A percentile compares a stretch with the other conserved stretches of the same genome.
Evolutionary conservation across 2,113 vertebrate species (phyloP).

Genomic region (Elephantulus edwardii): DNA sequence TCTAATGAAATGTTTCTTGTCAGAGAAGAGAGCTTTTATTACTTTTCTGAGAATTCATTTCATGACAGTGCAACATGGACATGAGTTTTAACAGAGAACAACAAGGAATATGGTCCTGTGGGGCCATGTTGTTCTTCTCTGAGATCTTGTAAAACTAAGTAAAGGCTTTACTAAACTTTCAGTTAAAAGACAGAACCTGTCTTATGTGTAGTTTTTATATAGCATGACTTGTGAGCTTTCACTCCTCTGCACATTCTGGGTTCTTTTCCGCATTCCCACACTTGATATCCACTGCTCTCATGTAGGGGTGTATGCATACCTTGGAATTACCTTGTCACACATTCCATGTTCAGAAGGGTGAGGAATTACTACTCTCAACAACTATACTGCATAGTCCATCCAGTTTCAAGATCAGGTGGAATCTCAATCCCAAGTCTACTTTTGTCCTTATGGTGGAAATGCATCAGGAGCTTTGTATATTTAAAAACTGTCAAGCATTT

Average conservation of each 20-base stretch:
- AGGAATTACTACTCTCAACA: background rate
- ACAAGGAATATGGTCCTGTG: background rate
- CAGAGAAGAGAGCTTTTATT: conserved; percentile 52
- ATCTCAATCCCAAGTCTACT: background rate
- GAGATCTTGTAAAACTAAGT: no score
- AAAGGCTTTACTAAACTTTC: conserved; percentile 44
- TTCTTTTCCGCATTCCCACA: background rate
- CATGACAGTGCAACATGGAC: background rate
- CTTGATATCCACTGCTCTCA: background rate
- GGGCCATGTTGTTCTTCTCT: background rate
- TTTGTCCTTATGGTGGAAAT: background rate
- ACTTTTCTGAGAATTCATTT: conserved; percentile 23
- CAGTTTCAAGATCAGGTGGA: background rate
- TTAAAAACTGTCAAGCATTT: background rate
- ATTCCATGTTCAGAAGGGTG: background rate
- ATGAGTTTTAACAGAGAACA: background rate
- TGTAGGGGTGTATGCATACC: background rate
- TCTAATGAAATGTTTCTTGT: conserved; percentile 64
- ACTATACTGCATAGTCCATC: background rate
- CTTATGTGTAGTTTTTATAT: conserved; percentile 9
- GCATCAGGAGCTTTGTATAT: background rate
- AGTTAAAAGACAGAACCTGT: conserved; percentile 49
- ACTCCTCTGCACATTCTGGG: background rate
- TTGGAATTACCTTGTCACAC: background rate
- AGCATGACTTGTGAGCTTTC: conserved; percentile 29